Evolutionary conservation across 2,113 vertebrate genomes (phyloP).

Genomic region (Isurus oxyrinchus): DNA sequence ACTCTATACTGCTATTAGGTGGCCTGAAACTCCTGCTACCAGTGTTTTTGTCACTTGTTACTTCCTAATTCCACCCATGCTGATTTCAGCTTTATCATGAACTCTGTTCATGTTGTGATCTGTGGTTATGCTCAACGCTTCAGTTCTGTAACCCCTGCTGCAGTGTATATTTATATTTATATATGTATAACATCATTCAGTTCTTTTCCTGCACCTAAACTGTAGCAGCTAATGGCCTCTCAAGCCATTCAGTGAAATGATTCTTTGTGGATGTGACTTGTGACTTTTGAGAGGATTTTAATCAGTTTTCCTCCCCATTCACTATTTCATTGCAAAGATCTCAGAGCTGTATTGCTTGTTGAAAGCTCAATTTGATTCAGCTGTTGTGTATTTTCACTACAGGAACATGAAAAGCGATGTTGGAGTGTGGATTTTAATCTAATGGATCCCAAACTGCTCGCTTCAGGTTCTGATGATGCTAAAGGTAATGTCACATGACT

Average conservation of each 20-base stretch:
- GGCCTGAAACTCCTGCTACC: not conserved
- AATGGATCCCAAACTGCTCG: conserved; percentile 97
- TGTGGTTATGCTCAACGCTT: not conserved
- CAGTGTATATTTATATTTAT: not conserved
- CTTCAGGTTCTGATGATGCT: conserved; percentile 96
- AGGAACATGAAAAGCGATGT: conserved; percentile 98
- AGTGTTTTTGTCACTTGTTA: not conserved
- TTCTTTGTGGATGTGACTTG: not conserved
- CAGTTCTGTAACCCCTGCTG: not conserved
- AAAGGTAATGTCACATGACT: conserved; percentile 70
- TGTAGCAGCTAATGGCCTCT: not conserved
- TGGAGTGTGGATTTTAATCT: conserved; percentile 99
- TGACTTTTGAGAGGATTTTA: not conserved
- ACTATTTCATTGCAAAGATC: not conserved
- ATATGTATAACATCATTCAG: too few relatives aligned
- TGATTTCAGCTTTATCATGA: not conserved
- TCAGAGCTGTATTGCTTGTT: not conserved
- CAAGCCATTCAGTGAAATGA: not conserved
- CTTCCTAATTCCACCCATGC: not conserved
- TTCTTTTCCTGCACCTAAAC: not conserved
- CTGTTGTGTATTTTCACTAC: conserved; percentile 42
- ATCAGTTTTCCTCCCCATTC: not conserved
- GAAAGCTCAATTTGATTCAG: not conserved
- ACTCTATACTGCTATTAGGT: too few relatives aligned
- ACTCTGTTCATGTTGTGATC: not conserved